Evolutionary conservation across 2,797 vertebrate genomes (phyloP).

Genomic region (Chiroxiphia lanceolata): DNA sequence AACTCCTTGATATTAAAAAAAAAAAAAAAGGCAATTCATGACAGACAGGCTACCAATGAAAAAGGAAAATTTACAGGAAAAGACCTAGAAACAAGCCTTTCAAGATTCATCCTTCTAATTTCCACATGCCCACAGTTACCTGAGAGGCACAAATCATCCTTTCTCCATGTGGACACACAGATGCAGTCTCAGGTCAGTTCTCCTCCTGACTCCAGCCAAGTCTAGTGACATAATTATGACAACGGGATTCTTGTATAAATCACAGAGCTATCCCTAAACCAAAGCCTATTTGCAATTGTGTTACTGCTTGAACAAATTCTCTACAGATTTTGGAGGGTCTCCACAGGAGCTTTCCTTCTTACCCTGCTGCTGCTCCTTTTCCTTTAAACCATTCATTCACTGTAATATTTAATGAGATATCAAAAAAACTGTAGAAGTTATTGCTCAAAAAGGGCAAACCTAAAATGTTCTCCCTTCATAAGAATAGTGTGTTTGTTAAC

Average conservation of each 20-base stretch:
- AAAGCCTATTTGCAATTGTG: background rate
- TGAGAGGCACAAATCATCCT: background rate
- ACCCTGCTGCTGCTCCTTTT: background rate
- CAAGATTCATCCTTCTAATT: background rate
- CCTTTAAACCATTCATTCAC: background rate
- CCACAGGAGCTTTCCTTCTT: background rate
- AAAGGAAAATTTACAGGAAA: background rate
- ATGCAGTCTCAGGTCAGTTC: background rate
- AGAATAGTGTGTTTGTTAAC: background rate
- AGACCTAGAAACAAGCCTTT: background rate
- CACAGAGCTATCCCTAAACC: background rate
- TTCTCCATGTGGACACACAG: background rate
- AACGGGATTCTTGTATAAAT: background rate
- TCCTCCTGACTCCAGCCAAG: background rate
- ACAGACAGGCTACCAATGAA: background rate
- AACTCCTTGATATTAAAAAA: no score
- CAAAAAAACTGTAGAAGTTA: background rate
- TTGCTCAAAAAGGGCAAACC: background rate
- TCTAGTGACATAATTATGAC: background rate
- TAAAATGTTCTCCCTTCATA: background rate
- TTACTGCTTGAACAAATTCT: background rate
- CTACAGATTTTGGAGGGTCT: background rate
- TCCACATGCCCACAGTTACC: background rate
- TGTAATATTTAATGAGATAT: background rate
- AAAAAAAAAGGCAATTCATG: background rate